Evolutionary conservation across 1,140 invertebrate genomes (phyloP).

Genomic region (Euura saliciscinereae): DNA sequence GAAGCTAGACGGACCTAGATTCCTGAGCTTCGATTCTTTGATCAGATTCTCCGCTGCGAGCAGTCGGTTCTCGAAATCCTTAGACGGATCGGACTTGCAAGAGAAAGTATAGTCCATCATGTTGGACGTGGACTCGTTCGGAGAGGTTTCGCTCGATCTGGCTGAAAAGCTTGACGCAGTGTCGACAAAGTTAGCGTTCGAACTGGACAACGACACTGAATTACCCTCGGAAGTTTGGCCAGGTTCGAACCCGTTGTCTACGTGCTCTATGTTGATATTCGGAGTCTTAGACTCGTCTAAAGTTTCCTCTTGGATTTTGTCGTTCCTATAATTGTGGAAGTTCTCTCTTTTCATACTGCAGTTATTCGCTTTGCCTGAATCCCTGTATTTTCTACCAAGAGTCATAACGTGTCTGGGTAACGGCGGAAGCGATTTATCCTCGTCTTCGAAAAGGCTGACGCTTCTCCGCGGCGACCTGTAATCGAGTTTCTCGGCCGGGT

Average conservation of each 20-base stretch:
- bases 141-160: slow-evolving; percentile 44
- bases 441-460: slow-evolving; percentile 51
- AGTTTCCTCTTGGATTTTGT: slow-evolving; percentile 54
- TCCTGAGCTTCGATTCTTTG: slow-evolving; percentile 52
- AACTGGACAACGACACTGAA: slow-evolving; percentile 30
- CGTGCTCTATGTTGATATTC: slow-evolving; percentile 9
- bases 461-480: slow-evolving; percentile 36
- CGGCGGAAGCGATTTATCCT: slow-evolving; percentile 28
- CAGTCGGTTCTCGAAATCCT: slow-evolving; percentile 46
- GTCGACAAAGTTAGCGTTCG: slow-evolving; percentile 32
- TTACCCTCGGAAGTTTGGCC: slow-evolving; percentile 32
- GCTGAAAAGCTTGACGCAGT: slow-evolving; percentile 34
- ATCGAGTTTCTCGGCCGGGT: slow-evolving; percentile 21
- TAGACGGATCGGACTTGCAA: slow-evolving; percentile 27
- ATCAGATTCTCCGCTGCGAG: slow-evolving; percentile 53
- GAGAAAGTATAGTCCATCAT: slow-evolving; percentile 34
- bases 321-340: slow-evolving; percentile 35
- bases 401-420: slow-evolving; percentile 37
- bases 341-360: slow-evolving; percentile 33
- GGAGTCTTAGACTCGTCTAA: slow-evolving; percentile 27
- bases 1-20: slow-evolving; percentile 34
- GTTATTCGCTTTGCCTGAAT: slow-evolving; percentile 16
- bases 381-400: slow-evolving; percentile 37
- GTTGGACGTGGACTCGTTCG: slow-evolving; percentile 45
- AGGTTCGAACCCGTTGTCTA: slow-evolving; percentile 20